Conservation (phyloP, 2,113 vertebrate species). For the Micronycteris hirsuta region DNA sequence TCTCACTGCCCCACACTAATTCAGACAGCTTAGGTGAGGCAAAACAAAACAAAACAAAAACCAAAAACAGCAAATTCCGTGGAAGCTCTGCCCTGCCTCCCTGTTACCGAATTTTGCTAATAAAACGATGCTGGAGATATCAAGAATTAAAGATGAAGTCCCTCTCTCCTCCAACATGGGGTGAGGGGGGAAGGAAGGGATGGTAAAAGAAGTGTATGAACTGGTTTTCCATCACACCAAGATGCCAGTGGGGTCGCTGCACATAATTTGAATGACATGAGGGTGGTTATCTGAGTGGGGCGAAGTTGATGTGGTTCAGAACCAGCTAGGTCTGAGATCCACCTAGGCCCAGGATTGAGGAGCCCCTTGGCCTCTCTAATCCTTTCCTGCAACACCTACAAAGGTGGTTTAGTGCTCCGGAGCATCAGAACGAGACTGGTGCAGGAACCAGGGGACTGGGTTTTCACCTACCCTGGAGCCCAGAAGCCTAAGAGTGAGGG, state of each 20-base stretch:
- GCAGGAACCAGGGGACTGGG: too few relatives aligned
- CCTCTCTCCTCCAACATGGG: neutral
- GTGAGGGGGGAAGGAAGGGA: too few relatives aligned
- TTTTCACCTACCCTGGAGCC: neutral
- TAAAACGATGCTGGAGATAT: neutral
- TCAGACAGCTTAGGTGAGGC: neutral
- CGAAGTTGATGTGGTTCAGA: neutral
- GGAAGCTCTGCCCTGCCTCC: neutral
- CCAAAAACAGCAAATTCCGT: neutral
- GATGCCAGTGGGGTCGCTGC: neutral
- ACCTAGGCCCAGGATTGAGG: neutral
- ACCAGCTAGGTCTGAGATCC: fast-evolving
- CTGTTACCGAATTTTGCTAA: neutral
- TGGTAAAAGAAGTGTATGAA: neutral
- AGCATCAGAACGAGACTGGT: fast-evolving
- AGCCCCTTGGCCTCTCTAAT: neutral
- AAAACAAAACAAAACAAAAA: too few relatives aligned
- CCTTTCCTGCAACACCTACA: neutral
- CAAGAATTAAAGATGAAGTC: neutral
- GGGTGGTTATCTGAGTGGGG: neutral
- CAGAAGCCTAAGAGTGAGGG: fast-evolving
- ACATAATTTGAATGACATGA: neutral
- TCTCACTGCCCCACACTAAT: neutral
- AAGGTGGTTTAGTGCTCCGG: fast-evolving
- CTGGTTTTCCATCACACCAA: neutral